Evolutionary conservation across 1,140 invertebrate genomes (phyloP), one percentile per base, ranked within the genome.

Genomic region (Cotesia chilonis): DNA sequence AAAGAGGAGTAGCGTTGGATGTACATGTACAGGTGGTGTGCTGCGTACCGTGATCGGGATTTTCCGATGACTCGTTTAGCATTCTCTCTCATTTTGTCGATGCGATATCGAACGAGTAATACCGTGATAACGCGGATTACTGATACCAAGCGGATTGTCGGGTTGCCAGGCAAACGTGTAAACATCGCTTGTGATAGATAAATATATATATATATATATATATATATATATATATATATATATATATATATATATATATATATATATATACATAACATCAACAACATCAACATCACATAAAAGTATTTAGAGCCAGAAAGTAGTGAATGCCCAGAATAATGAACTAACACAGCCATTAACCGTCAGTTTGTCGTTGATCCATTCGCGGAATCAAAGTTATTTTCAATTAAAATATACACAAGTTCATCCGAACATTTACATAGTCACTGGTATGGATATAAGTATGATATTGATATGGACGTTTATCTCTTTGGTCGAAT

Each of bases 71-170:
- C 41, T 67, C 52, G 52, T 57, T 68, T 57, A 37, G 14, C 47
- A 65, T 65, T 65, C 63, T 65, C 12, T 65, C 41, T 65, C 38
- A 51, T 20, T 38, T 38, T 47, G n/a, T 14, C 63, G 12, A 65
- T 51, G 41, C 7, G 63, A 65, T 65, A 65, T 65, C 63, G 63
- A 51, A 65, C 63, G 41, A 65, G 63, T 65, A 65, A 65, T 65
- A 37, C 41, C 63, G 7, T 51, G 63, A 65, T 65, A 65, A 65
- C 63, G 63, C 41, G 41, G 63, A 65, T 65, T 51, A 51, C 12
- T 65, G 63, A 37, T 38, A 20, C 10, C 36, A 65, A 37, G 35
- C n/a, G 63, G 63, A 65, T 65, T 65, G 63, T 51, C 63, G 28
- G 38, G 41, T 65, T 51, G 63, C 63, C 41, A 65, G 47, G 63